phyloP scores from a whole-genome alignment of 2,797 vertebrate genomes.

The Hyperoplus immaculatus region DNA sequence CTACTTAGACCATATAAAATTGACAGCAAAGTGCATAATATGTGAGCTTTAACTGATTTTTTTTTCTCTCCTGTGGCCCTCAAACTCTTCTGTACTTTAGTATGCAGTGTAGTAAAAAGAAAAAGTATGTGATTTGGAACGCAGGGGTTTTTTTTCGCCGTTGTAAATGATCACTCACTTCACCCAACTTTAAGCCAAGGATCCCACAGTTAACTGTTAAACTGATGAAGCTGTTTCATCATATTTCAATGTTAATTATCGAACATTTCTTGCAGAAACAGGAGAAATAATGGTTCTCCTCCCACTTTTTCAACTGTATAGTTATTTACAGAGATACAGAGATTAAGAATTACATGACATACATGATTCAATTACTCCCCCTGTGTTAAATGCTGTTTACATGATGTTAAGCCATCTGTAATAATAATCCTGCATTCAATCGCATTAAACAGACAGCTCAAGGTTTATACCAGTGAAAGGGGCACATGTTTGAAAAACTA shows the following conservation, averaged over 20 bases:
- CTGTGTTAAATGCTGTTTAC: not conserved
- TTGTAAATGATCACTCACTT: not conserved
- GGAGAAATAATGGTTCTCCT: too few relatives aligned
- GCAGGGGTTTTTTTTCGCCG: too few relatives aligned
- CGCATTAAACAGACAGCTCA: constrained; percentile 29
- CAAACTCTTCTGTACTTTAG: too few relatives aligned
- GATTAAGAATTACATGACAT: too few relatives aligned
- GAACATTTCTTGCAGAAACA: not conserved
- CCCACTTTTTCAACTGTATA: too few relatives aligned
- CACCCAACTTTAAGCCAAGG: not conserved
- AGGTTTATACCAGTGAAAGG: constrained; percentile 17
- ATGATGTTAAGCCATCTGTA: not conserved
- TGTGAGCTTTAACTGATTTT: too few relatives aligned
- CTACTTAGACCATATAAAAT: too few relatives aligned
- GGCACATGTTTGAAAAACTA: constrained; percentile 46
- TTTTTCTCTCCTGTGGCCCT: too few relatives aligned
- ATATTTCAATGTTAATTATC: not conserved
- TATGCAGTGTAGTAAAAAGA: too few relatives aligned
- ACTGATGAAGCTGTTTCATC: too few relatives aligned
- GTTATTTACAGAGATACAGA: too few relatives aligned
- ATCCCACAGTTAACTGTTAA: not conserved
- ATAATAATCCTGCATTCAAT: constrained; percentile 32
- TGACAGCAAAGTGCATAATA: too few relatives aligned
- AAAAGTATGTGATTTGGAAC: not conserved
- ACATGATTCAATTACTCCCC: not conserved